Base-by-base conservation (phyloP, 2,888 invertebrate species). In the Cheilosia variabilis region DNA sequence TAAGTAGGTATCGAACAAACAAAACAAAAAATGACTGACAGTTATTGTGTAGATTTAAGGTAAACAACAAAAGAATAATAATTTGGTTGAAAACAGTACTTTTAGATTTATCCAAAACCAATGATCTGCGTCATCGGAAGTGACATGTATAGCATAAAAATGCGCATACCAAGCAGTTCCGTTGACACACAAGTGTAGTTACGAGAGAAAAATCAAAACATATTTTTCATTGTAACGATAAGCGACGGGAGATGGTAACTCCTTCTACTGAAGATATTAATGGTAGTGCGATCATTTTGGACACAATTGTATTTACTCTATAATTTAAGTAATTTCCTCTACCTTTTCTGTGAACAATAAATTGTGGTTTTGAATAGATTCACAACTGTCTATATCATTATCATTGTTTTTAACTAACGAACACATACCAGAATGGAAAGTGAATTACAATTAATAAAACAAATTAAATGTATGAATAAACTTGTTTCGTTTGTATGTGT, bases 1-100 rank as follows among this genome's bases (percentile, higher is more conserved):
- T 86, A 86, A 86, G 86, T 86, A 86, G 86, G 86, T 86, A 86
- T 86, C 81, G 81, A 86, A 76, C 81, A 86, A 86, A 86, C 84
- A 86, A 86, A 81, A 80, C 60, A 62, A 24, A 65, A 63, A 62
- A 81, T 81, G 81, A 81, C 81, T 81, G 81, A 86, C 62, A 80
- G 81, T 86, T 86, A 86, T 86, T 86, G 81, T 77, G 86, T 86
- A 86, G 86, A 81, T 58, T 81, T 86, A 81, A 86, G 81, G 55
- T 65, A 60, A 71, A 60, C 50, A 57, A 65, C 22, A 22, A 62
- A 77, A 69, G 34, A 62, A 68, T 60, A 69, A 65, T 71, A 53
- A 80, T 86, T 86, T 81, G 81, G 76, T 81, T 86, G 81, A 73
- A 27, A 27, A 57, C 55, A 76, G 47, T 76, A 86, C 24, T 65